Evolutionary conservation across 2,888 invertebrate species (phyloP), one percentile per base, ranked within the genome.

Genomic region (Drosophila nr. medialis): DNA sequence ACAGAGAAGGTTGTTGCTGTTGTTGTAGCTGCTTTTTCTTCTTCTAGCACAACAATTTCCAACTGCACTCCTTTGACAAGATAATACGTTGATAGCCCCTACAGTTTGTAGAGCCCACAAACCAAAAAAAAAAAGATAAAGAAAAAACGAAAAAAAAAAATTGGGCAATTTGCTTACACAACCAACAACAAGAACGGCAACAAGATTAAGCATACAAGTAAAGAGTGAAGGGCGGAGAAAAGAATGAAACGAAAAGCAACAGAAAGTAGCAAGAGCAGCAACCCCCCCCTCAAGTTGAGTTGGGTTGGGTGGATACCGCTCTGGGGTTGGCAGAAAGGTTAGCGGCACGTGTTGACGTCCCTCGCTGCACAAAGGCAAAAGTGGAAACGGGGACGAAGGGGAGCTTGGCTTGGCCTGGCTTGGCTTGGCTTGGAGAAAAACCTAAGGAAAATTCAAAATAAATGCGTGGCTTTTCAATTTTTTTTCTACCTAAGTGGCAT

Each of bases 101-200:
- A 72, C 64, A 61, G 68, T 42, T 55, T 51, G 67, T 73, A 51
- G 51, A 54, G 38, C 27, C 45, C 58, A 45, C 45, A 40, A 11
- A 10, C 30, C 36, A 51, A 79, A 56, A 67, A 72, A 50, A 45
- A 36, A 51, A 30, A 34, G 64, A 49, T n/a, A 40, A 48, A 54
- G 50, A 27, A 24, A 24, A 24, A 24, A 24, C 34, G 8, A 24
- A 15, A 64, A 58, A 73, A 73, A 87, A 74, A 88, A 89, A 85
- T 89, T 85, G 85, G 85, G 87, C 85, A 85, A 85, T 85, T 85
- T 85, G 85, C 85, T 85, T 87, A 84, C 82, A 84, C 80, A 72
- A 51, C 67, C 80, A 80, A 76, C 77, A 78, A 76, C 66, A 77
- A 70, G 63, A 55, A 64, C 34, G 63, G 66, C 63, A 75, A 71